These are phyloP conservation scores for Maconellicoccus hirsutus DNA, from an alignment of 1,140 invertebrate genomes.

Conservation along the genomic window DNA sequence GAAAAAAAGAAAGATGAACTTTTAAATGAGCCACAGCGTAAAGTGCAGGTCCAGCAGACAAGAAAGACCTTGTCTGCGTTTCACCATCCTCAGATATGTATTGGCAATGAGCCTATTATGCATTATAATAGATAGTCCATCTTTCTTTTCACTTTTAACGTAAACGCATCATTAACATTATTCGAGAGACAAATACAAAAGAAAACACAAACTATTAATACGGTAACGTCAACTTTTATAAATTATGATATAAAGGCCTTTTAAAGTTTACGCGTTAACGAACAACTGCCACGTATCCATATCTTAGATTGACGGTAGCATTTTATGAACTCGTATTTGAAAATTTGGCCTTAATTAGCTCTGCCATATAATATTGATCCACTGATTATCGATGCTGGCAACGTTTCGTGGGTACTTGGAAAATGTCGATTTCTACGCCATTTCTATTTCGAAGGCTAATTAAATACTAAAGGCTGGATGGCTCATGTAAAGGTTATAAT, in stretches of 20 bases:
- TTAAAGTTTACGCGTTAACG: slow-evolving; percentile 7
- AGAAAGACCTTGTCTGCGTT: not conserved
- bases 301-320: not conserved
- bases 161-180: slow-evolving; percentile 9
- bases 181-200: not conserved
- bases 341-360: not conserved
- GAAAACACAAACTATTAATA: slow-evolving; percentile 9
- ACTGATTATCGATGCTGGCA: slow-evolving; percentile 3
- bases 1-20: not conserved
- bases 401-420: not conserved
- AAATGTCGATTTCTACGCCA: slow-evolving; percentile 8
- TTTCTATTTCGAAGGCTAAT: not conserved
- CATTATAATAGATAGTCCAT: slow-evolving; percentile 9
- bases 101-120: slow-evolving; percentile 7
- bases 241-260: not conserved
- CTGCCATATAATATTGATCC: not conserved
- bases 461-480: not conserved
- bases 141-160: not conserved
- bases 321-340: not conserved
- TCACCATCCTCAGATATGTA: not conserved
- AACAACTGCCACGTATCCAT: not conserved
- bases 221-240: slow-evolving; percentile 8
- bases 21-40: not conserved
- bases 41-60: not conserved
- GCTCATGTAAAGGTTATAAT: not conserved